These are phyloP conservation scores for Clarias magur DNA, from an alignment of 2,113 vertebrate genomes.

Conservation along the genomic window DNA sequence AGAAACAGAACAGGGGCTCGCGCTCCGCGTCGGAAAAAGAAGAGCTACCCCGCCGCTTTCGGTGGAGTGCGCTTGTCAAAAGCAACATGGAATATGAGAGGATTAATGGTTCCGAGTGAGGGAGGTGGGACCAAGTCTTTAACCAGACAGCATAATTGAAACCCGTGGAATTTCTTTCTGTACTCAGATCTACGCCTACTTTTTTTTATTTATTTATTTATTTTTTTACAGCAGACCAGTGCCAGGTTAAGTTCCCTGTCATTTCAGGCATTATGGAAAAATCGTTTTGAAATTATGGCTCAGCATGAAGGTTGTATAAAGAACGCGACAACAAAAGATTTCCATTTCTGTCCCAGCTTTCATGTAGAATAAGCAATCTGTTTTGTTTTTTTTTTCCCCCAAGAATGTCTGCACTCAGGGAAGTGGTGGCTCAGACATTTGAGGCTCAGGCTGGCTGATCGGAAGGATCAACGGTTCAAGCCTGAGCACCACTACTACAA, in stretches of 20 bases:
- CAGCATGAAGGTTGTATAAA: neutral
- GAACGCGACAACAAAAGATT: neutral
- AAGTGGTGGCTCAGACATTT: no score
- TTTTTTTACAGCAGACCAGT: neutral
- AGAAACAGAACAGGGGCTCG: slow-evolving; percentile 47
- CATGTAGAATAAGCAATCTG: neutral
- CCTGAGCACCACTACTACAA: no score
- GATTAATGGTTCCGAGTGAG: slow-evolving; percentile 58
- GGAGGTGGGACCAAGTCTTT: slow-evolving; percentile 34
- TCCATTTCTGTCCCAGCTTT: neutral
- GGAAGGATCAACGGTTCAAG: no score
- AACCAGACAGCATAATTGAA: slow-evolving; percentile 45
- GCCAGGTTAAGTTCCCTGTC: neutral
- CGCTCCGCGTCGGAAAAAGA: slow-evolving; percentile 25
- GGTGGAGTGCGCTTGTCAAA: slow-evolving; percentile 66
- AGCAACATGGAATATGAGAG: slow-evolving; percentile 60
- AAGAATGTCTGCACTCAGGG: neutral
- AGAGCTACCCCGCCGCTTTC: slow-evolving; percentile 61
- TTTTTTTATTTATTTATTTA: neutral
- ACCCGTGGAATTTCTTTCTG: slow-evolving; percentile 29
- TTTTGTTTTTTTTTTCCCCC: neutral
- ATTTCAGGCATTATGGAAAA: slow-evolving; percentile 13
- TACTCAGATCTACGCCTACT: slow-evolving; percentile 26
- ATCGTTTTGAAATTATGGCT: neutral
- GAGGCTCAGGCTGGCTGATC: no score